Base-by-base conservation (phyloP, 2,797 vertebrate genomes). In the Falco naumanni region DNA sequence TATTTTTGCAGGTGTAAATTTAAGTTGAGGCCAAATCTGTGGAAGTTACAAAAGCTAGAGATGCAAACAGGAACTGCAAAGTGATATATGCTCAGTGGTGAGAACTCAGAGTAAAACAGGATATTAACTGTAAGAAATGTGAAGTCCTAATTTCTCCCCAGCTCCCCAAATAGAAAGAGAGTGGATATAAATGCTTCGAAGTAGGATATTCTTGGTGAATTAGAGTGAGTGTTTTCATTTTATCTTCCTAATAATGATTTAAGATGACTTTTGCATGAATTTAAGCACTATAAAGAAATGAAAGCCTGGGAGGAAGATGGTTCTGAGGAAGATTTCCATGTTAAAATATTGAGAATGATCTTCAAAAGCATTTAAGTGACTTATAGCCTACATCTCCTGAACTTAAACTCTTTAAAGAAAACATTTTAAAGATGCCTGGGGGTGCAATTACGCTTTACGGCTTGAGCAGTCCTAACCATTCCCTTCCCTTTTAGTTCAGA, bases 171-270 rank as follows among this genome's bases (percentile, higher is more conserved):
- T 20, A 96, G 88, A 81, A 74, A 48, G 57, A 86, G 84, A 91
- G 78, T 79, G 54, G 87, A 95, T 96, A 96, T 84, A 95, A 96
- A 96, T 82, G 88, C 74, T 84, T 87, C 47, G 0, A 92, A 89
- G 86, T 80, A 89, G 89, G 87, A 79, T 95, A 84, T 76, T 93
- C 87, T 76, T 33, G n/a, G 90, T 95, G 77, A 93, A 93, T 96
- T 93, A 95, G 84, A 94, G 86, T 48, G 80, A 95, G 74, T 89
- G 75, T 90, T 94, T 90, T 94, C 84, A 91, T 93, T 96, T 95
- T 93, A 89, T 94, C 92, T 94, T 87, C 84, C 71, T 92, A 89
- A 85, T 90, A 89, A 85, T 95, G 87, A 95, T 89, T 94, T 89
- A 94, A 89, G 92, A 81, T 93, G 64, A 86, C 87, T 95, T 95